Conservation (phyloP, 1,140 invertebrate genomes). For the Andricus grossulariae region DNA sequence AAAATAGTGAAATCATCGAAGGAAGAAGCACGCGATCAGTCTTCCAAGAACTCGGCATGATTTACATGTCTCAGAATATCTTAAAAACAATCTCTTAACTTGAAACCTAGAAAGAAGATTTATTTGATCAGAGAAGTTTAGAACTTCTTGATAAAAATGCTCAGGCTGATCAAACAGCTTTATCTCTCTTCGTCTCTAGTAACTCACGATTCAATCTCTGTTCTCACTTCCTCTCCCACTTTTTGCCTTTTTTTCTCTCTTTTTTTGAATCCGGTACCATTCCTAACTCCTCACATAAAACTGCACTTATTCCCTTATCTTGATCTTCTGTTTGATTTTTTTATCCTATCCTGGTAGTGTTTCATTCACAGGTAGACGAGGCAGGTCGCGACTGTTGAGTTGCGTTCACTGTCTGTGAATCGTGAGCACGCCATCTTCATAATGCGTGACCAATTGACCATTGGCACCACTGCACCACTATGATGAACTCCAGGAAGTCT, state of each 20-base stretch:
- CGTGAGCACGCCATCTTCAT: constrained; percentile 27
- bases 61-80: neutral
- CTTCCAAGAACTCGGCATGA: neutral
- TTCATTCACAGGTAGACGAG: constrained; percentile 13
- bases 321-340: neutral
- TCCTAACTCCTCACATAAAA: neutral
- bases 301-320: neutral
- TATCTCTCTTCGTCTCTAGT: too few relatives aligned
- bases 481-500: constrained; percentile 27
- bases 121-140: too few relatives aligned
- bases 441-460: constrained; percentile 21
- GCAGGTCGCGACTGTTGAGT: constrained; percentile 17
- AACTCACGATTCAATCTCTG: neutral
- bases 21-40: constrained; percentile 25
- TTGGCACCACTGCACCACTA: constrained; percentile 22
- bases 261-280: neutral
- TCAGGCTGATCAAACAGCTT: too few relatives aligned
- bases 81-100: neutral
- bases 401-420: constrained; percentile 24
- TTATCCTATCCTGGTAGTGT: neutral
- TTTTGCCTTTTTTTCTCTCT: neutral
- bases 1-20: constrained; percentile 16
- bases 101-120: too few relatives aligned
- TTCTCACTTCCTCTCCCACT: neutral
- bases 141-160: too few relatives aligned